Evolutionary conservation across 1,140 invertebrate species (phyloP), one percentile per base, ranked within the genome.

Genomic region (Sycobia sp.): DNA sequence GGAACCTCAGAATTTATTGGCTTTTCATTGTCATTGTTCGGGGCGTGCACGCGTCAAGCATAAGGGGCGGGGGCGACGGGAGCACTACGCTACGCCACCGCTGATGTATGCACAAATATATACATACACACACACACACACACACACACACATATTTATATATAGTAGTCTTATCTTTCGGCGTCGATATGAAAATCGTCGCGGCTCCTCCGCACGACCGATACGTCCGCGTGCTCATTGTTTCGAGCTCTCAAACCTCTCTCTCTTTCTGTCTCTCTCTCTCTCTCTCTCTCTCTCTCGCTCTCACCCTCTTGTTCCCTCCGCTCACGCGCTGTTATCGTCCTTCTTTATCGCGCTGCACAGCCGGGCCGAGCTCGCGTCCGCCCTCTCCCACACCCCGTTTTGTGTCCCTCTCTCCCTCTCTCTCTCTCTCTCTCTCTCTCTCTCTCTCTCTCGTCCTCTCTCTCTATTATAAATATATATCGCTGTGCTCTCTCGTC

Each of bases 121-220:
- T n/a, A n/a, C n/a, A n/a, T n/a, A n/a, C n/a, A n/a, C n/a, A n/a
- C n/a, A n/a, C n/a, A n/a, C n/a, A n/a, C n/a, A n/a, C n/a, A n/a
- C n/a, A n/a, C n/a, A n/a, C n/a, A n/a, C n/a, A n/a, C n/a, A n/a
- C n/a, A n/a, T n/a, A n/a, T n/a, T n/a, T n/a, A n/a, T n/a, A n/a
- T n/a, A n/a, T n/a, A n/a, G 27, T 34, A 16, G 22, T 36, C 44
- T 60, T 60, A 41, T 60, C 46, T 60, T 44, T 14, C 29, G 44
- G 22, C 44, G 56, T 38, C 36, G 36, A 60, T 60, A 60, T 36
- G 46, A 60, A 60, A 60, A 60, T 60, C 57, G 46, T 16, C 22
- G n/a, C n/a, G 56, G 34, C 44, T 47, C 22, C 39, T n/a, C 54
- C 25, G 10, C 18, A 14, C 51, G 54, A 51, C 29, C 49, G 49